phyloP scores from a whole-genome alignment of 2,113 vertebrate genomes.

The Diglossa brunneiventris region DNA sequence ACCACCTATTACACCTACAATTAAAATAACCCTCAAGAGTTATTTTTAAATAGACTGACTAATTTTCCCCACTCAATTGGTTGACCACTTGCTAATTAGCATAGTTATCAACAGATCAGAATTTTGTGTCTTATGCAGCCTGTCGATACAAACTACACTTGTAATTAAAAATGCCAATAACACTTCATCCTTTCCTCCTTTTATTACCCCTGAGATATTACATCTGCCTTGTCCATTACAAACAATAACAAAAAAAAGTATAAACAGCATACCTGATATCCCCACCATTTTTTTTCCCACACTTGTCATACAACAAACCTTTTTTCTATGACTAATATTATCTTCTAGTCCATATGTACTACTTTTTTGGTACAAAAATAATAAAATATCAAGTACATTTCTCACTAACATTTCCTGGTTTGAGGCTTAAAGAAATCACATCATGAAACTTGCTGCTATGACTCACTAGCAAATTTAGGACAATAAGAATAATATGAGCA shows the following conservation, averaged over 20 bases:
- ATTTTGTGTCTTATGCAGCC: not conserved
- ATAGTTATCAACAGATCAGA: not conserved
- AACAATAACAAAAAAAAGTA: not conserved
- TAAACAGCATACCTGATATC: not conserved
- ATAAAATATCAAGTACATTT: not conserved
- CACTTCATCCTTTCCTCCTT: not conserved
- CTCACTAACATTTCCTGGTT: not conserved
- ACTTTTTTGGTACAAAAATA: not conserved
- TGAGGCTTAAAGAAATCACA: not conserved
- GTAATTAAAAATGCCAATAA: not conserved
- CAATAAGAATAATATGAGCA: not conserved
- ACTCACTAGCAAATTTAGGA: not conserved
- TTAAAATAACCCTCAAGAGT: fast-evolving
- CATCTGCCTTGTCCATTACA: not conserved
- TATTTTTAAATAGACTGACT: not conserved
- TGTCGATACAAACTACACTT: not conserved
- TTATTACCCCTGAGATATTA: not conserved
- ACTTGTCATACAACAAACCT: not conserved
- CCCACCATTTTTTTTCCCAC: not conserved
- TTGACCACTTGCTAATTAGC: not conserved
- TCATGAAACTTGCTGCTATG: not conserved
- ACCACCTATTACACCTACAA: not conserved
- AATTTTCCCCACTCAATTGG: not conserved
- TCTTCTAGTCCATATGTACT: not conserved
- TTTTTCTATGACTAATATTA: not conserved